Evolutionary conservation across 35 echinoderm and acorn worm species (phyloP).

Genomic region (Apostichopus californicus): DNA sequence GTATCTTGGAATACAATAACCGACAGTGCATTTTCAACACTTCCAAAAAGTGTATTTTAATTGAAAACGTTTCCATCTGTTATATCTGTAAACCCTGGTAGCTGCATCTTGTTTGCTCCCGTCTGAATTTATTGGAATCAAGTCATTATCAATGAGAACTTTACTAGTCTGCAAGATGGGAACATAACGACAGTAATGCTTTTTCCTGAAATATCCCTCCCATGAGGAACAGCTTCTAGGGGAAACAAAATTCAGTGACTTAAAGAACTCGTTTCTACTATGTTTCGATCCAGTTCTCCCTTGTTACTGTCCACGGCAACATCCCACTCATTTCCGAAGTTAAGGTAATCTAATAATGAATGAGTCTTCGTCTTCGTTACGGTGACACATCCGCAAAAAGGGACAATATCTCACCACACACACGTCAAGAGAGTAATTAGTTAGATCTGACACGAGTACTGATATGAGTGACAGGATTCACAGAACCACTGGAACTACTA

Average conservation of each 20-base stretch:
- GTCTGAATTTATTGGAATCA: not conserved
- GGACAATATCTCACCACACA: too few relatives aligned
- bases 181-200: not conserved
- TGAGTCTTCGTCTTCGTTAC: too few relatives aligned
- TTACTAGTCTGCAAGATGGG: not conserved
- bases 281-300: not conserved
- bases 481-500: too few relatives aligned
- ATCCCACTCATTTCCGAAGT: not conserved
- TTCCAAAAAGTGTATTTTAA: not conserved
- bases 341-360: not conserved
- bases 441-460: too few relatives aligned
- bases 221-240: not conserved
- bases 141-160: not conserved
- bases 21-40: constrained; percentile 4
- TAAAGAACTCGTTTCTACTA: not conserved
- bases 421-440: too few relatives aligned
- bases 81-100: not conserved
- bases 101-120: not conserved
- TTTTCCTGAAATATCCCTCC: not conserved
- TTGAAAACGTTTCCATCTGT: not conserved
- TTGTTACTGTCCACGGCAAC: not conserved
- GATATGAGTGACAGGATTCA: too few relatives aligned
- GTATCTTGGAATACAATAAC: constrained; percentile 65
- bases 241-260: not conserved
- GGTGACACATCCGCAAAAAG: too few relatives aligned